These are phyloP conservation scores for Triplophysa bombifrons DNA, from an alignment of 2,797 vertebrate genomes.

Conservation along the genomic window DNA sequence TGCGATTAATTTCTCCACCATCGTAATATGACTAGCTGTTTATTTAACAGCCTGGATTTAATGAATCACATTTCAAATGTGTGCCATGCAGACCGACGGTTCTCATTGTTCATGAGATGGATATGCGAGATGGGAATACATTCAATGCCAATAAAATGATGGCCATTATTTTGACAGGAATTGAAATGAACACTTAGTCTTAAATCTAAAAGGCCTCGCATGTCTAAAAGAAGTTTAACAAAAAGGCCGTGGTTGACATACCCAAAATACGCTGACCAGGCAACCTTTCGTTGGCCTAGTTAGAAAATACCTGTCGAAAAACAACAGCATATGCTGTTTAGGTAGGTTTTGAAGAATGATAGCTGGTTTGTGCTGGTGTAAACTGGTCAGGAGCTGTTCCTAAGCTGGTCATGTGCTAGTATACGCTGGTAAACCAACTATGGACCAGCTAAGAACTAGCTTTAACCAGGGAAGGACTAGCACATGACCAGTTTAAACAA, in stretches of 20 bases:
- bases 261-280: neutral
- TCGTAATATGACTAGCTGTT: slow-evolving; percentile 7
- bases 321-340: too few relatives aligned
- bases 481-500: too few relatives aligned
- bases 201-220: slow-evolving; percentile 2
- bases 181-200: slow-evolving; percentile 30
- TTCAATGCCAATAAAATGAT: slow-evolving; percentile 17
- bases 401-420: too few relatives aligned
- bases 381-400: too few relatives aligned
- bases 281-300: neutral
- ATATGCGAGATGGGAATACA: slow-evolving; percentile 28
- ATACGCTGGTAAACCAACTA: too few relatives aligned
- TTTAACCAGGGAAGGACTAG: too few relatives aligned
- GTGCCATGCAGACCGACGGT: neutral
- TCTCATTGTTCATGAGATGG: slow-evolving; percentile 17
- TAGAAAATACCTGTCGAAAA: too few relatives aligned
- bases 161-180: slow-evolving; percentile 35
- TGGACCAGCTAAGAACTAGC: too few relatives aligned
- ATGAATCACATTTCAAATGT: neutral
- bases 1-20: neutral
- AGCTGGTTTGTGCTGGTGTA: too few relatives aligned
- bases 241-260: neutral
- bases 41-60: neutral
- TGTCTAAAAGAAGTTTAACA: slow-evolving; percentile 17
- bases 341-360: too few relatives aligned